Conservation (phyloP, 1,140 invertebrate genomes). For the Papilio aristodemus region DNA sequence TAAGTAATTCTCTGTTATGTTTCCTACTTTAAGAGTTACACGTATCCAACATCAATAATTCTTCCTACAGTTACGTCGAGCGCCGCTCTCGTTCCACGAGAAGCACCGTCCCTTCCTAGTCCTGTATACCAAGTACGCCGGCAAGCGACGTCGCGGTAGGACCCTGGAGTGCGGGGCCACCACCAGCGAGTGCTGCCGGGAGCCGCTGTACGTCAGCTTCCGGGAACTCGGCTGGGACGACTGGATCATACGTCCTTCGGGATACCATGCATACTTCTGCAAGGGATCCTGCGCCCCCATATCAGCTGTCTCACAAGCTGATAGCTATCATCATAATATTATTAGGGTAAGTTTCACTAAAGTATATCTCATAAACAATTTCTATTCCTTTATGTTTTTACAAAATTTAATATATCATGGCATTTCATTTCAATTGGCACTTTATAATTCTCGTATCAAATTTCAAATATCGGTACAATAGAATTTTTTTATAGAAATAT, state of each 20-base stretch:
- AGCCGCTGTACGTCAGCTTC: conserved; percentile 90
- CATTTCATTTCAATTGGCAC: no score
- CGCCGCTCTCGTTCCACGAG: conserved; percentile 83
- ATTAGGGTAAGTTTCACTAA: conserved; percentile 83
- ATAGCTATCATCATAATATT: conserved; percentile 85
- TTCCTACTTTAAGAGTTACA: no score
- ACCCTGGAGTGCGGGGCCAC: conserved; percentile 86
- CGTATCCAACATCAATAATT: not conserved
- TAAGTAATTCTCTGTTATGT: no score
- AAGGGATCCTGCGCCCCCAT: conserved; percentile 88
- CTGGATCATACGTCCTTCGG: conserved; percentile 90
- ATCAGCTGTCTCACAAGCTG: conserved; percentile 84
- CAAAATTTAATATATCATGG: no score
- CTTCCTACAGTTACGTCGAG: conserved; percentile 73
- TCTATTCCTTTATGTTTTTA: no score
- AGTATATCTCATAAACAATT: no score
- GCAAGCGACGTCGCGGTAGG: conserved; percentile 83
- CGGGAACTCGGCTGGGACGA: conserved; percentile 92
- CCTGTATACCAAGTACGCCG: conserved; percentile 84
- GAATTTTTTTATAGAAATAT: no score
- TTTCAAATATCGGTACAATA: no score
- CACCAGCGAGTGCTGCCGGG: conserved; percentile 89
- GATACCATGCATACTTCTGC: conserved; percentile 92
- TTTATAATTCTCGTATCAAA: no score
- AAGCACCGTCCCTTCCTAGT: conserved; percentile 87